Conservation (phyloP, 1,140 invertebrate genomes). For the Brachionus manjavacas region DNA sequence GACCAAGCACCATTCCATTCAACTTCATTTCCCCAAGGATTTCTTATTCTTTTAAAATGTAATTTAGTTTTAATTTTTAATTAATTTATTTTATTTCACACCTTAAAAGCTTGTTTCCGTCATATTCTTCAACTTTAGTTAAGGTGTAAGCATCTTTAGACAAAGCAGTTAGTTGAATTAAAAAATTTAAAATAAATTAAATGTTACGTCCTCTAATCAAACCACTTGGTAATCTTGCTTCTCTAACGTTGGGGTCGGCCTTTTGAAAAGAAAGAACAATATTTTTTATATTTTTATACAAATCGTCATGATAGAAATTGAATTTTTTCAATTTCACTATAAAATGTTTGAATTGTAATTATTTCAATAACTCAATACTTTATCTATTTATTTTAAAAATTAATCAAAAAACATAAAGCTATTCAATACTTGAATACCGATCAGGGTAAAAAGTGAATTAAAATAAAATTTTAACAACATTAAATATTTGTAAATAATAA, state of each 20-base stretch:
- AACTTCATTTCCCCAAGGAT: slow-evolving; percentile 95
- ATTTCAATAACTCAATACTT: too few species aligned
- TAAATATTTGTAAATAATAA: too few species aligned
- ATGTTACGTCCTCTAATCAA: slow-evolving; percentile 29
- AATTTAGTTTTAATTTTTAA: neutral
- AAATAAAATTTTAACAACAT: too few species aligned
- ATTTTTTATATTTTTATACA: too few species aligned
- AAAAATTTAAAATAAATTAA: neutral
- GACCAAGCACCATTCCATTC: slow-evolving; percentile 82
- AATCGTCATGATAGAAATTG: too few species aligned
- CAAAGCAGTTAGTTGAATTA: neutral
- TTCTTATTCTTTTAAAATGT: slow-evolving; percentile 53
- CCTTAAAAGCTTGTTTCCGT: slow-evolving; percentile 1
- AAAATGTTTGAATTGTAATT: too few species aligned
- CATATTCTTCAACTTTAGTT: neutral
- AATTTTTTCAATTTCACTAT: too few species aligned
- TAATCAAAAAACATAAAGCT: too few species aligned
- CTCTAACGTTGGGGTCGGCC: slow-evolving; percentile 38
- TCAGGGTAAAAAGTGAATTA: too few species aligned
- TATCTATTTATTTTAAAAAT: too few species aligned
- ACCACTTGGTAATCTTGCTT: slow-evolving; percentile 30
- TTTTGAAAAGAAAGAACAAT: neutral
- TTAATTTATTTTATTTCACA: neutral
- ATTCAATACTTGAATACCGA: too few species aligned
- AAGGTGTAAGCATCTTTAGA: slow-evolving; percentile 36